phyloP scores from a whole-genome alignment of 2,113 vertebrate genomes.

The Dromaius novaehollandiae region DNA sequence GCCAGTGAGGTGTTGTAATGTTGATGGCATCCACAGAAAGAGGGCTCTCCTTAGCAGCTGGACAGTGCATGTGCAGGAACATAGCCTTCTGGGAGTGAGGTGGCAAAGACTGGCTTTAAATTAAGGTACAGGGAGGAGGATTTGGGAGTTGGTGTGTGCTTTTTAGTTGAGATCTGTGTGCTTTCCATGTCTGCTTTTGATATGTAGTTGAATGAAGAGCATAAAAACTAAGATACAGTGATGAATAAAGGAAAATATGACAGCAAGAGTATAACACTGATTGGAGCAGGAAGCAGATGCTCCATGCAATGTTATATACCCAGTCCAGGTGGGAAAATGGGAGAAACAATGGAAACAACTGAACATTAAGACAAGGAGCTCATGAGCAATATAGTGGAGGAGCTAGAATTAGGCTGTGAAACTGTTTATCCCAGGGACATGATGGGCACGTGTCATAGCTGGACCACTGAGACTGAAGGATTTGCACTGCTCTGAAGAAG shows the following conservation, averaged over 20 bases:
- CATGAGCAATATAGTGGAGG: neutral
- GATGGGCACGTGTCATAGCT: neutral
- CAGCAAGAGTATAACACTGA: neutral
- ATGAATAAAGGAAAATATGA: neutral
- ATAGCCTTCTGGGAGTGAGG: fast-evolving
- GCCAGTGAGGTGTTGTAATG: neutral
- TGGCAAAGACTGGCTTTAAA: fast-evolving
- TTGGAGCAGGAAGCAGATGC: neutral
- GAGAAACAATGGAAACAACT: neutral
- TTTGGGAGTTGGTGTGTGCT: neutral
- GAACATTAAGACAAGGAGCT: neutral
- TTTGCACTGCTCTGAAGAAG: neutral
- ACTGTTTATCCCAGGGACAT: neutral
- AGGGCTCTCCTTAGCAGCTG: neutral
- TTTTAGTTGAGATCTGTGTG: neutral
- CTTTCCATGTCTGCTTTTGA: neutral
- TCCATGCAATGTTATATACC: neutral
- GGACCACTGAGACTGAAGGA: neutral
- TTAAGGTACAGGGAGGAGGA: neutral
- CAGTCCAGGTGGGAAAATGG: neutral
- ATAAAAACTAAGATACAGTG: neutral
- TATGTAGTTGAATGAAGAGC: neutral
- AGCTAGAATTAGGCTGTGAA: neutral
- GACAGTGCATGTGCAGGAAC: neutral
- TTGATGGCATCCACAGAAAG: neutral